Conservation (phyloP, 2,797 vertebrate species). For the Psittacula echo region DNA sequence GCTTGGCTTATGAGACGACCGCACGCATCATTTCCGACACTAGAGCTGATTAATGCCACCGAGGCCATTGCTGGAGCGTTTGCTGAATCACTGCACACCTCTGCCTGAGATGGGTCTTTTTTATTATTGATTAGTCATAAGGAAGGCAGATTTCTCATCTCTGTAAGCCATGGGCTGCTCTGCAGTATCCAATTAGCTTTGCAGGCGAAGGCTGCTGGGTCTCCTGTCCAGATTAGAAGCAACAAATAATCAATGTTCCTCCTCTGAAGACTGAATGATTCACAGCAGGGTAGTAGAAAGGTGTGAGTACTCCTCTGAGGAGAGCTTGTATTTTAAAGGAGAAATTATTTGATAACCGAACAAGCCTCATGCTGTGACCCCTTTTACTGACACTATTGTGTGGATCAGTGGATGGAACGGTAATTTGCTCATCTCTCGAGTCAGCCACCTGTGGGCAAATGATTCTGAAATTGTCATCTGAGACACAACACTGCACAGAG, state of each 20-base stretch:
- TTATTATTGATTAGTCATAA: neutral
- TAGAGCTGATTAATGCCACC: neutral
- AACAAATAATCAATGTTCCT: neutral
- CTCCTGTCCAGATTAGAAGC: neutral
- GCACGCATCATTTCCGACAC: neutral
- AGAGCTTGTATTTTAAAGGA: neutral
- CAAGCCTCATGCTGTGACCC: neutral
- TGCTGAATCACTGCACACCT: constrained; percentile 8
- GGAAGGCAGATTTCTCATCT: neutral
- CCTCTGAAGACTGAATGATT: neutral
- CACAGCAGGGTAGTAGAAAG: neutral
- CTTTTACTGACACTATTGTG: neutral
- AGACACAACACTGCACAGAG: neutral
- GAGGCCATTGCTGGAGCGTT: neutral
- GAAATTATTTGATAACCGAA: neutral
- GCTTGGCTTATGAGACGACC: neutral
- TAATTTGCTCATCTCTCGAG: neutral
- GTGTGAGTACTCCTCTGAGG: neutral
- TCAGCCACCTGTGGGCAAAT: neutral
- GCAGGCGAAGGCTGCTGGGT: neutral
- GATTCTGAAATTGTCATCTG: neutral
- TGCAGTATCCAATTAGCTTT: neutral
- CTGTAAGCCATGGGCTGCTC: neutral
- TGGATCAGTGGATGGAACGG: neutral
- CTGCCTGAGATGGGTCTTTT: neutral